Conservation (phyloP, 1,140 invertebrate species). For the Melanaphis sacchari region DNA sequence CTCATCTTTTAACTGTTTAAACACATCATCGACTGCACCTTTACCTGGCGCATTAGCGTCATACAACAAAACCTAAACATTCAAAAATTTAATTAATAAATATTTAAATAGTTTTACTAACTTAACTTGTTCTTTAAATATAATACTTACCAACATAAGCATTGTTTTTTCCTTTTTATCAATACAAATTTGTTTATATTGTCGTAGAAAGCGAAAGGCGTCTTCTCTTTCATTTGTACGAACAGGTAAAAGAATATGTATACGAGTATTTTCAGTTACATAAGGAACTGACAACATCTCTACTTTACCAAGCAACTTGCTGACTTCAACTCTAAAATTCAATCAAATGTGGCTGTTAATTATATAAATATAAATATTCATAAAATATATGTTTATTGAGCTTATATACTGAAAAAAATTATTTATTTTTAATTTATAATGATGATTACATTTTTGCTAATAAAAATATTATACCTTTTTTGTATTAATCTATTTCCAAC, state of each 20-base stretch:
- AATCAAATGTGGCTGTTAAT: slow-evolving; percentile 1
- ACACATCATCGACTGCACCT: slow-evolving; percentile 70
- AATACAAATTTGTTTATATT: slow-evolving; percentile 76
- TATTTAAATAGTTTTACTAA: not conserved
- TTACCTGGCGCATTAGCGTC: slow-evolving; percentile 70
- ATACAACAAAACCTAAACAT: slow-evolving; percentile 70
- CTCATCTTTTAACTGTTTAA: slow-evolving; percentile 71
- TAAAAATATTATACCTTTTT: slow-evolving; percentile 62
- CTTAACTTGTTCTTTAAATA: slow-evolving; percentile 60
- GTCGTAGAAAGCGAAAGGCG: slow-evolving; percentile 72
- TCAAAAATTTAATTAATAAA: slow-evolving; percentile 18
- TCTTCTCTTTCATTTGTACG: slow-evolving; percentile 66
- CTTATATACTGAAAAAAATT: not conserved
- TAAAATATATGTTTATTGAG: not conserved
- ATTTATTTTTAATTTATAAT: not conserved
- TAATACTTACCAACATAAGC: slow-evolving; percentile 71
- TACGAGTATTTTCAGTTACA: slow-evolving; percentile 85
- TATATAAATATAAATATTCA: not conserved
- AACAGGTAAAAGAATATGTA: slow-evolving; percentile 78
- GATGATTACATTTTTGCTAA: not conserved
- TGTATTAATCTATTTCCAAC: slow-evolving; percentile 62
- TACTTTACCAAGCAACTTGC: slow-evolving; percentile 81
- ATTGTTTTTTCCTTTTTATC: slow-evolving; percentile 80
- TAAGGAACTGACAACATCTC: slow-evolving; percentile 88
- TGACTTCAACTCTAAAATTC: slow-evolving; percentile 70